These are phyloP conservation scores for Dendrophyllia cribrosa DNA, from an alignment of 64 coral and sea anemone species.

Conservation along the genomic window DNA sequence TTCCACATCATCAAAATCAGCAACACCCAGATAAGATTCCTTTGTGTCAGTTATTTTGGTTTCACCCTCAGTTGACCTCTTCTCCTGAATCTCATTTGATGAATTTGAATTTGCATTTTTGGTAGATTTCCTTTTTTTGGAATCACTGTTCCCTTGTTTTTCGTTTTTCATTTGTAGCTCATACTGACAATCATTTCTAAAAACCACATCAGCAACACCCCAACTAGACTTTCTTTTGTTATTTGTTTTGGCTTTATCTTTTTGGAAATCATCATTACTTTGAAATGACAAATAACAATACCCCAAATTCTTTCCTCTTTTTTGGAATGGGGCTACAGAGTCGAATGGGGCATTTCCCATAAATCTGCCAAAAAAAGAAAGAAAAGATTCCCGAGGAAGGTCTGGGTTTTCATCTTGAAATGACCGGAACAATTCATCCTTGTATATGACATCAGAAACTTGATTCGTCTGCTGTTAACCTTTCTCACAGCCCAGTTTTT, in stretches of 20 bases:
- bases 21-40: not conserved
- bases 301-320: not conserved
- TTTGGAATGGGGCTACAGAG: not conserved
- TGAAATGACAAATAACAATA: not conserved
- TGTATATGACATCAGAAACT: not conserved
- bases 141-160: no score
- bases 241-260: not conserved
- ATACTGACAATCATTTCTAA: no score
- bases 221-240: not conserved
- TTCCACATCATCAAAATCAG: no score
- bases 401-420: slow-evolving; percentile 8
- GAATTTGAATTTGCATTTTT: no score
- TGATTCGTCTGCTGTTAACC: not conserved
- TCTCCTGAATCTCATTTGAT: no score
- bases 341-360: not conserved
- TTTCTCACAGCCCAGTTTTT: not conserved
- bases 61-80: no score
- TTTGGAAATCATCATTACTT: slow-evolving; percentile 3
- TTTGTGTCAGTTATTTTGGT: not conserved
- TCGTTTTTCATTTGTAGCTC: no score
- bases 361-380: not conserved
- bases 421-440: not conserved
- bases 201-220: slow-evolving; percentile 1
- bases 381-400: not conserved
- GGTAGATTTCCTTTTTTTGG: no score